Percentiles rank a stretch among this genome's conserved stretches.
Conservation (phyloP, 2,888 invertebrate genomes). For the Megastigmus dorsalis region DNA sequence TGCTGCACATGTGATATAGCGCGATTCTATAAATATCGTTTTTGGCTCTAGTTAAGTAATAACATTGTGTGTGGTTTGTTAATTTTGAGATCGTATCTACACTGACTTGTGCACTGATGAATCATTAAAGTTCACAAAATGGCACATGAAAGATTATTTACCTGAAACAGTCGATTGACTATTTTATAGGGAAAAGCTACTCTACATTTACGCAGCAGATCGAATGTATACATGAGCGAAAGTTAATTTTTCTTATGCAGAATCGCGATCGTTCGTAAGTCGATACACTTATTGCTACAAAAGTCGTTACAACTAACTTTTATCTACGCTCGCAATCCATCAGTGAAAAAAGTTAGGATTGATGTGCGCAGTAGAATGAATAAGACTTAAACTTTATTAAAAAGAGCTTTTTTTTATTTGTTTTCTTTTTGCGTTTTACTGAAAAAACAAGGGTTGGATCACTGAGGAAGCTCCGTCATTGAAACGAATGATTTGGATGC, state of each 20-base stretch:
- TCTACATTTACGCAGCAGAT: neutral
- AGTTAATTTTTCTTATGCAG: neutral
- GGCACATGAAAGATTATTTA: neutral
- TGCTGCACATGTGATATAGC: neutral
- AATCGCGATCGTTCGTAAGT: neutral
- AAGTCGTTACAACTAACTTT: neutral
- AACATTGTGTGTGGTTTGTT: too few species aligned
- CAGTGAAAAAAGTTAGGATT: neutral
- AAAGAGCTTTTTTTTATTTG: neutral
- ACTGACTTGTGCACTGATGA: too few species aligned
- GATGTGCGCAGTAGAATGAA: neutral
- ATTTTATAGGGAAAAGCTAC: neutral
- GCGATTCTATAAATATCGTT: neutral
- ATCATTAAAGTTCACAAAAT: constrained; percentile 1
- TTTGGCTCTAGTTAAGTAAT: too few species aligned
- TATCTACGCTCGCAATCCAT: neutral
- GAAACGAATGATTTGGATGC: neutral
- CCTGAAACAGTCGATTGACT: neutral
- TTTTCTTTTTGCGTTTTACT: too few species aligned
- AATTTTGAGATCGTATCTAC: too few species aligned
- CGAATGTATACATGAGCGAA: neutral
- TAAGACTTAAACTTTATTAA: neutral
- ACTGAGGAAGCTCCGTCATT: neutral
- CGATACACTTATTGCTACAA: neutral
- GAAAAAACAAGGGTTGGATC: neutral